Conservation (phyloP, 2,888 invertebrate genomes). For the Parapristionchus giblindavisi region DNA sequence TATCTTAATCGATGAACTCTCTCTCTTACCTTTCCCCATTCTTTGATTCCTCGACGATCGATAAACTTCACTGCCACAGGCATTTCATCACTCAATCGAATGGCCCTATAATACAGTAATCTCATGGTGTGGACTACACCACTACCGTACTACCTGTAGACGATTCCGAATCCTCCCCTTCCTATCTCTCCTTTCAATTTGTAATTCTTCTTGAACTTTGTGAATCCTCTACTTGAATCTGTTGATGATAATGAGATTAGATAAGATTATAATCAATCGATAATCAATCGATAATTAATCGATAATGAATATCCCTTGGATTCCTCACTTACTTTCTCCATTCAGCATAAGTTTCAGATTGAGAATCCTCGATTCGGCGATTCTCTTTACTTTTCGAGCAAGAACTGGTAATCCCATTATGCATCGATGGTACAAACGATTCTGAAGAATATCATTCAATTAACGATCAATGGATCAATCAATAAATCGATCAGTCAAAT, state of each 20-base stretch:
- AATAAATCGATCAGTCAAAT: too few species aligned
- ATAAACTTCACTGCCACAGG: conserved; percentile 68
- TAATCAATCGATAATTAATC: conserved; percentile 21
- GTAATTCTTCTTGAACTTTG: conserved; percentile 66
- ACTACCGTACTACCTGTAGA: conserved; percentile 41
- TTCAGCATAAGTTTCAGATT: conserved; percentile 54
- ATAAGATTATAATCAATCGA: too few species aligned
- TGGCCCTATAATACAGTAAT: conserved; percentile 45
- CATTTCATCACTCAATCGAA: conserved; percentile 55
- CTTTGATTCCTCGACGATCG: conserved; percentile 61
- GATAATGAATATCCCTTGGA: not conserved
- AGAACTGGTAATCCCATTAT: conserved; percentile 48
- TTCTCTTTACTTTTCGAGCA: conserved; percentile 55
- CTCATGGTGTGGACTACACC: not conserved
- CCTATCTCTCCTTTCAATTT: conserved; percentile 63
- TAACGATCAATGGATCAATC: too few species aligned
- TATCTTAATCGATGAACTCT: too few species aligned
- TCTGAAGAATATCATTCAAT: not conserved
- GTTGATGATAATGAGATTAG: too few species aligned
- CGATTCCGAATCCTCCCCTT: conserved; percentile 62
- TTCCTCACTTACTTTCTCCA: conserved; percentile 46
- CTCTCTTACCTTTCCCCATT: conserved; percentile 59
- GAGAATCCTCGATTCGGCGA: conserved; percentile 51
- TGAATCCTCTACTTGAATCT: conserved; percentile 59
- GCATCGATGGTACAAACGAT: conserved; percentile 27